Percentiles rank a stretch among this genome's conserved stretches.
phyloP scores from a whole-genome alignment of 2,797 vertebrate species.

The Anabacerthia variegaticeps region DNA sequence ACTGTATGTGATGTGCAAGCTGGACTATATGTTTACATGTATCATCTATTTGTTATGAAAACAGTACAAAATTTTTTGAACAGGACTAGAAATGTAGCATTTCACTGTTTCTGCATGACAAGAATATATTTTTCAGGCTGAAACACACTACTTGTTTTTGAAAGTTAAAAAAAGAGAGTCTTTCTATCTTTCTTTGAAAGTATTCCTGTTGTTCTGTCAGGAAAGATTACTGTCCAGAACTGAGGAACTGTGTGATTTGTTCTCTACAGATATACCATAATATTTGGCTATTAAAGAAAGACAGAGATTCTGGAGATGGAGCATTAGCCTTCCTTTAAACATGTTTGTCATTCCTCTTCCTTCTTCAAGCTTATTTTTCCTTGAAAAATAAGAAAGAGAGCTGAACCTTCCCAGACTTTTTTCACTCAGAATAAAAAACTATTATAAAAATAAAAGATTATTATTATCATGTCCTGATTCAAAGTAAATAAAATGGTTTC shows the following conservation, averaged over 20 bases:
- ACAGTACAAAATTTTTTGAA: neutral
- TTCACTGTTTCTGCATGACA: neutral
- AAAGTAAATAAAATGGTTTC: neutral
- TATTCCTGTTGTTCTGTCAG: neutral
- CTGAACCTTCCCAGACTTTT: neutral
- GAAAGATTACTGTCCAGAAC: constrained; percentile 24
- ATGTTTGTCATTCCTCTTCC: neutral
- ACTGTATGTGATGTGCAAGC: neutral
- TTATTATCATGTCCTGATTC: neutral
- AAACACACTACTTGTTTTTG: neutral
- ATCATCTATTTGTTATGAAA: neutral
- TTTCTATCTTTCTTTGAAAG: neutral
- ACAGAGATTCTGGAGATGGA: neutral
- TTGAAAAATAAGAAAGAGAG: neutral
- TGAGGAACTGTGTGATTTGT: constrained; percentile 24
- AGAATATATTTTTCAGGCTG: neutral
- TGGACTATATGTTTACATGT: neutral
- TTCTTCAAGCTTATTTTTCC: neutral
- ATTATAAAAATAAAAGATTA: neutral
- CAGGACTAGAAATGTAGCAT: neutral
- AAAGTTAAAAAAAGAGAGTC: neutral
- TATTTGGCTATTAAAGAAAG: neutral
- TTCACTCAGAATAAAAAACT: neutral
- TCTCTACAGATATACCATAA: constrained; percentile 3
- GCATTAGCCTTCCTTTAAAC: constrained; percentile 3